Percentiles rank a stretch among this genome's conserved stretches.
These are phyloP conservation scores for Ibidorhyncha struthersii DNA, from an alignment of 2,113 vertebrate genomes.

Conservation along the genomic window DNA sequence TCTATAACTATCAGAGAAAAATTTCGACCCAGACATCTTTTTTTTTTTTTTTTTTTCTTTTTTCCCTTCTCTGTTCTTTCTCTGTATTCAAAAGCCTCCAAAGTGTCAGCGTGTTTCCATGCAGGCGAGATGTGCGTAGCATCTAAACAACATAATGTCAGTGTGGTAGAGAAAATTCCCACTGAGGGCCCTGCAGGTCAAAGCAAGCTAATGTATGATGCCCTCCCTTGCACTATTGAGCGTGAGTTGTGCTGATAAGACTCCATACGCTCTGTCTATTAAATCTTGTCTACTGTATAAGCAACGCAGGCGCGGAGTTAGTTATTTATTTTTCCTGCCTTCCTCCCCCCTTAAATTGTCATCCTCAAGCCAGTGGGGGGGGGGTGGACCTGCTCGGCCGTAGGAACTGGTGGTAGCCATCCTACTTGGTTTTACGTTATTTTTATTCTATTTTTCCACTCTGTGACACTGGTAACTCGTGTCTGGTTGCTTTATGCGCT, in stretches of 20 bases:
- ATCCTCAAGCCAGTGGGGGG: background rate
- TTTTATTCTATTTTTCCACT: rapidly evolving
- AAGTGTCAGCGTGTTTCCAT: slow-evolving; percentile 63
- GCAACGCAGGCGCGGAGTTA: background rate
- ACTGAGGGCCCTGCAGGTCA: slow-evolving; percentile 44
- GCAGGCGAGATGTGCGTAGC: slow-evolving; percentile 62
- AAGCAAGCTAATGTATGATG: slow-evolving; percentile 39
- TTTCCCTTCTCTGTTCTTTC: background rate
- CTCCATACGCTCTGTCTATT: slow-evolving; percentile 29
- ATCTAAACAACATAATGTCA: slow-evolving; percentile 62
- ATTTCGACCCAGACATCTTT: slow-evolving; percentile 53
- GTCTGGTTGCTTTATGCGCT: background rate
- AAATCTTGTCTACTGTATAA: slow-evolving; percentile 46
- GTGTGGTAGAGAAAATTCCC: slow-evolving; percentile 32
- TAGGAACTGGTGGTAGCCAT: background rate
- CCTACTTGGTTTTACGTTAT: background rate
- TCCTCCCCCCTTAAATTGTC: background rate
- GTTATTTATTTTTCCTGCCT: background rate
- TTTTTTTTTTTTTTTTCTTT: slow-evolving; percentile 2
- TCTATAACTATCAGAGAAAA: slow-evolving; percentile 66
- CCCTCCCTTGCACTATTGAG: slow-evolving; percentile 21
- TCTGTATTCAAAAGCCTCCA: slow-evolving; percentile 63
- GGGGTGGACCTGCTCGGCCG: background rate
- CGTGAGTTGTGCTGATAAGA: slow-evolving; percentile 24
- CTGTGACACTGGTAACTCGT: background rate